Base-by-base conservation (phyloP, 2,113 vertebrate genomes). In the Ailuropoda melanoleuca region DNA sequence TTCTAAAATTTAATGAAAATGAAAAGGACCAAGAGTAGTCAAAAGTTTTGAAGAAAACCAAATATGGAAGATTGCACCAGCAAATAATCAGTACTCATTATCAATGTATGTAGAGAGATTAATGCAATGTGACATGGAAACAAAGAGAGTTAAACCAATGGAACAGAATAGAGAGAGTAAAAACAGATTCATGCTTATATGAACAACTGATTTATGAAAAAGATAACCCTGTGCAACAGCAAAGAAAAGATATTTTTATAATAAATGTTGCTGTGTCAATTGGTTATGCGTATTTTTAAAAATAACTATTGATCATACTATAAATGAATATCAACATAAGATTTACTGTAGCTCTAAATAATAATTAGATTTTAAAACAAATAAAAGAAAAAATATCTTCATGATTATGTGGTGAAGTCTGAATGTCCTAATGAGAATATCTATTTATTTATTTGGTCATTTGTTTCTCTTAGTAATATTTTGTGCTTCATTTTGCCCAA, bases 181-280 rank as follows among this genome's bases (percentile, higher is more conserved):
- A 26, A n/a, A 77, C 77, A 75, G 58, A 43, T 77, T 60, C 70
- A 77, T 66, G n/a, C 58, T 18, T 55, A 26, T 43, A 26, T n/a
- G 56, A 86, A 80, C 60, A 91, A 81, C 48, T 91, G 77, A 91
- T 91, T 91, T 53, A 77, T 86, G n/a, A 84, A 43, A 15, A 72
- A 83, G 8, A 21, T 50, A 91, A 78, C 26, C 26, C 26, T 68
- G n/a, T 23, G 48, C n/a, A 91, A 68, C 48, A 81, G 23, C n/a
- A 81, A 81, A 55, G 2, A 66, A 55, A 81, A 37, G 6, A 66
- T 8, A 23, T 90, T 91, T 80, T 81, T 81, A 81, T 43, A 81
- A 43, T 55, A 66, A 80, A 91, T 90, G 17, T 43, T 43, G 6
- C 48, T 56, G 26, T 39, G n/a, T 37, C 24, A 43, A 39, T 58